Conservation (phyloP, 2,797 vertebrate genomes). For the Echeneis naucrates region DNA sequence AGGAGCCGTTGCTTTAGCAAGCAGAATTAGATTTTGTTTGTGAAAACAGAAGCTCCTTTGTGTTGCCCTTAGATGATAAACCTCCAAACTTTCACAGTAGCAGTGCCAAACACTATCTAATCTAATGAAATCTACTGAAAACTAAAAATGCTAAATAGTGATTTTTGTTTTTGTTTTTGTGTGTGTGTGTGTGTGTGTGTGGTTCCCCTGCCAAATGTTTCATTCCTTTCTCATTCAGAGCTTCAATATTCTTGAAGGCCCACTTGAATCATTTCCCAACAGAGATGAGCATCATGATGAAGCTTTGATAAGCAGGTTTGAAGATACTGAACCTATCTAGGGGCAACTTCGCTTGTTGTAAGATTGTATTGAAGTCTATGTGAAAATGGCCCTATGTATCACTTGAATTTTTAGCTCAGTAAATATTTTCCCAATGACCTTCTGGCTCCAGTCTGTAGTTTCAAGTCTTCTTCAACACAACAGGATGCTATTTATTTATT, state of each 20-base stretch:
- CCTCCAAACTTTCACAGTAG: conserved; percentile 10
- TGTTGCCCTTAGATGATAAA: conserved; percentile 7
- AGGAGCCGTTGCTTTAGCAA: neutral
- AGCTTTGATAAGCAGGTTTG: neutral
- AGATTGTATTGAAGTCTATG: too few species aligned
- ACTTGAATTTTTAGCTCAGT: too few species aligned
- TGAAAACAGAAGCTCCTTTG: neutral
- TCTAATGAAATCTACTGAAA: conserved; percentile 23
- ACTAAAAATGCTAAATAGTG: neutral
- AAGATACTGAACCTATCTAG: neutral
- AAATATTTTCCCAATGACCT: too few species aligned
- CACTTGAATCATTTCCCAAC: conserved; percentile 1
- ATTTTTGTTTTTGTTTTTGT: neutral
- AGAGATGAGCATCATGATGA: neutral
- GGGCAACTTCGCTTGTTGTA: too few species aligned
- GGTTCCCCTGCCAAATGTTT: conserved; percentile 21
- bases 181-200: too few species aligned
- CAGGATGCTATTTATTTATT: too few species aligned
- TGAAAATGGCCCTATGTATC: too few species aligned
- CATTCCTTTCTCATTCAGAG: conserved; percentile 9
- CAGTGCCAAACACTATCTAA: neutral
- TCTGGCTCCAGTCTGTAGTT: too few species aligned
- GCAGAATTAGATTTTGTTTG: neutral
- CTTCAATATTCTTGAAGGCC: conserved; percentile 10
- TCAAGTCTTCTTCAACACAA: too few species aligned